These are phyloP conservation scores for Halotydeus destructor DNA, from an alignment of 1,140 invertebrate genomes.

Conservation along the genomic window DNA sequence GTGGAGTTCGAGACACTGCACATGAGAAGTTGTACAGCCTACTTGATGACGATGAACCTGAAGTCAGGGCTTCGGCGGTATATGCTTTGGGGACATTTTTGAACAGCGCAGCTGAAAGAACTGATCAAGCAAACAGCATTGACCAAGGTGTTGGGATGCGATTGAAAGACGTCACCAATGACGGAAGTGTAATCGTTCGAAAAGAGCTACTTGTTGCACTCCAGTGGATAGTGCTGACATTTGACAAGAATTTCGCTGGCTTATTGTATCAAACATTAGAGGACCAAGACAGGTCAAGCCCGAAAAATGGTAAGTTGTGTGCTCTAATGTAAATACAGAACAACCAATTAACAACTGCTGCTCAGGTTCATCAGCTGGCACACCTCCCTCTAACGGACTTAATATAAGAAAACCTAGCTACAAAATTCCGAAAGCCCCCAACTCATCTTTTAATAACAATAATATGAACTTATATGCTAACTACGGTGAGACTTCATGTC, in stretches of 20 bases:
- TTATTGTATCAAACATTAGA: constrained; percentile 44
- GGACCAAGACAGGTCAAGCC: constrained; percentile 31
- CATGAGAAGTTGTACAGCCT: constrained; percentile 76
- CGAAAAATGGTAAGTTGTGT: no score
- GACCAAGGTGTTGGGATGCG: constrained; percentile 74
- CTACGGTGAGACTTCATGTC: no score
- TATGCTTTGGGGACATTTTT: constrained; percentile 86
- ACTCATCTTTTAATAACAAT: no score
- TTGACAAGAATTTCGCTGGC: constrained; percentile 60
- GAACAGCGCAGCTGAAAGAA: constrained; percentile 51
- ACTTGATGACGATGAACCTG: constrained; percentile 54
- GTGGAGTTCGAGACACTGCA: constrained; percentile 77
- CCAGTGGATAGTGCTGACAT: constrained; percentile 71
- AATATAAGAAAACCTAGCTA: no score
- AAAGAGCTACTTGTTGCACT: constrained; percentile 59
- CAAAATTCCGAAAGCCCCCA: no score
- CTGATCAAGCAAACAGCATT: constrained; percentile 70
- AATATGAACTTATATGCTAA: no score
- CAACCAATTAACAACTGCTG: no score
- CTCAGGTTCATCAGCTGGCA: no score
- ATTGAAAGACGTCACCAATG: constrained; percentile 47
- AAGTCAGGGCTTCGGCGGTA: constrained; percentile 70
- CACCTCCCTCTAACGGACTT: no score
- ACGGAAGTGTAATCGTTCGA: constrained; percentile 70
- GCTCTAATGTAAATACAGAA: no score